These are phyloP conservation scores for Boleophthalmus pectinirostris DNA, from an alignment of 2,113 vertebrate genomes.

Conservation along the genomic window DNA sequence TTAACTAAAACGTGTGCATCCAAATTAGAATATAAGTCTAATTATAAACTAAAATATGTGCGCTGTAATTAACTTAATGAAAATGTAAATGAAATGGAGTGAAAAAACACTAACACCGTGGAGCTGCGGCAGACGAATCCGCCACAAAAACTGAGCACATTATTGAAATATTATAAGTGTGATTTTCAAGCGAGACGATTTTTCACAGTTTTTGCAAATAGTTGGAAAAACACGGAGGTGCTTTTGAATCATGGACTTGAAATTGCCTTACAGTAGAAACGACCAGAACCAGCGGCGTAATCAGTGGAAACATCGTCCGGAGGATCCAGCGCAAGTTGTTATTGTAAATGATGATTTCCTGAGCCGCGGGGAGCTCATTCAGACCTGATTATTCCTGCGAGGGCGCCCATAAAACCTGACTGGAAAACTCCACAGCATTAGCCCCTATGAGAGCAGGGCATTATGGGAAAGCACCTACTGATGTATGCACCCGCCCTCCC, in stretches of 20 bases:
- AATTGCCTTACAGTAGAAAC: background rate
- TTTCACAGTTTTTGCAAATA: background rate
- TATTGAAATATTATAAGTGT: too few species aligned
- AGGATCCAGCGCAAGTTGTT: slow-evolving; percentile 29
- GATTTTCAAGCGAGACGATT: background rate
- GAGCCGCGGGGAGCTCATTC: slow-evolving; percentile 43
- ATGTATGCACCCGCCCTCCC: background rate
- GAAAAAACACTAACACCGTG: too few species aligned
- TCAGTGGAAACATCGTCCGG: slow-evolving; percentile 29
- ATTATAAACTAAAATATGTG: too few species aligned
- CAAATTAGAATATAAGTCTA: too few species aligned
- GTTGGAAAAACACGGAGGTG: background rate
- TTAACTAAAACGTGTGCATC: too few species aligned
- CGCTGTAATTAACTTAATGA: too few species aligned
- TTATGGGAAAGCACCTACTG: background rate
- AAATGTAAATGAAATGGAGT: too few species aligned
- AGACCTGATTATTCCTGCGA: slow-evolving; percentile 43
- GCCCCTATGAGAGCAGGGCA: slow-evolving; percentile 15
- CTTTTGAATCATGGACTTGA: background rate
- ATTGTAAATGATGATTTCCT: slow-evolving; percentile 44
- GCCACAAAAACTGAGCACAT: too few species aligned
- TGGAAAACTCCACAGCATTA: slow-evolving; percentile 3
- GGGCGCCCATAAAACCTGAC: slow-evolving; percentile 34
- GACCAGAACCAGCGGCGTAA: slow-evolving; percentile 6
- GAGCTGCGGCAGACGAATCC: too few species aligned